Conservation (phyloP, 1,140 invertebrate genomes). For the Listronotus bonariensis region DNA sequence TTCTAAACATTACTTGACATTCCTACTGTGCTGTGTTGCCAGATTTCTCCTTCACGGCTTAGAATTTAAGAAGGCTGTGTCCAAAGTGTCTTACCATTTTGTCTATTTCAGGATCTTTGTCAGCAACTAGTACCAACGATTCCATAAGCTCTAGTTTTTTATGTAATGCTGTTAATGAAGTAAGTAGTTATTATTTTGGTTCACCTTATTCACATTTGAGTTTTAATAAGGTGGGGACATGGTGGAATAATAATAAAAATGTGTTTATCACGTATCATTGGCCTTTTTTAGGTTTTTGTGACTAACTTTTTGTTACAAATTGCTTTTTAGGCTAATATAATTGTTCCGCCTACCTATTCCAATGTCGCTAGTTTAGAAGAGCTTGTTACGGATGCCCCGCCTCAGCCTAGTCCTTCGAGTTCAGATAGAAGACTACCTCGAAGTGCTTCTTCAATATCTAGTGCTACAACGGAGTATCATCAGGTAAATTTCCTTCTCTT, state of each 20-base stretch:
- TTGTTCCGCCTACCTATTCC: slow-evolving; percentile 81
- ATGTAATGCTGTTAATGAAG: slow-evolving; percentile 78
- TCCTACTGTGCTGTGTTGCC: too few relatives aligned
- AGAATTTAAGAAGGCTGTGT: too few relatives aligned
- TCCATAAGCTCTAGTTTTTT: slow-evolving; percentile 82
- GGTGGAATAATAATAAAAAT: too few relatives aligned
- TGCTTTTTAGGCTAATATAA: slow-evolving; percentile 67
- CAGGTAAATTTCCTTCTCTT: too few relatives aligned
- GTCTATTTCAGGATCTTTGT: slow-evolving; percentile 66
- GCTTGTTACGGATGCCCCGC: slow-evolving; percentile 56
- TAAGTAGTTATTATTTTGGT: slow-evolving; percentile 37
- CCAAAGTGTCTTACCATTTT: too few relatives aligned
- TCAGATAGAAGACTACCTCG: slow-evolving; percentile 27
- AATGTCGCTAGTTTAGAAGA: slow-evolving; percentile 73
- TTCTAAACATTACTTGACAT: too few relatives aligned
- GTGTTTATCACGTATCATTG: too few relatives aligned
- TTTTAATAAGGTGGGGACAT: too few relatives aligned
- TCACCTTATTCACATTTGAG: too few relatives aligned
- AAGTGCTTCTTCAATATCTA: slow-evolving; percentile 37
- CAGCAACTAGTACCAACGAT: slow-evolving; percentile 79
- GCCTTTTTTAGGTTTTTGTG: too few relatives aligned
- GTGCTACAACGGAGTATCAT: slow-evolving; percentile 36
- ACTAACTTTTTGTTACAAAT: too few relatives aligned
- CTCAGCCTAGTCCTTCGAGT: slow-evolving; percentile 19
- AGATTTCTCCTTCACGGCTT: too few relatives aligned